A percentile compares a stretch with the other conserved stretches of the same genome.
These are phyloP conservation scores for Brachycybe producta DNA, from an alignment of 2,888 invertebrate species.

Conservation along the genomic window DNA sequence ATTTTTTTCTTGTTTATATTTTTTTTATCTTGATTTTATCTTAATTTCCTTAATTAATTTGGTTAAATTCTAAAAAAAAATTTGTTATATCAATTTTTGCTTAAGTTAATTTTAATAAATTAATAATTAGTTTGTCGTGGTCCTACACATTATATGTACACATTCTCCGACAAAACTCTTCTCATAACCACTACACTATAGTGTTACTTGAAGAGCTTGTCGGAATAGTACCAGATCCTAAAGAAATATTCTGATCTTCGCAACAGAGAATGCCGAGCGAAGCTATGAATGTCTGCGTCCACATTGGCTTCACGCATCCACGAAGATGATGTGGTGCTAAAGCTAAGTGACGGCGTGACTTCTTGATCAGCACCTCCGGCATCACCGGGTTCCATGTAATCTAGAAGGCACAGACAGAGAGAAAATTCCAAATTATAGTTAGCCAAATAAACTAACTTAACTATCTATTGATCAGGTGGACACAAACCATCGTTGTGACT, in stretches of 20 bases:
- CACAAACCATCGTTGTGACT: no score
- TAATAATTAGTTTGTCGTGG: no score
- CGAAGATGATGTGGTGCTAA: conserved; percentile 82
- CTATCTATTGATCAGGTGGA: not conserved
- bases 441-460: not conserved
- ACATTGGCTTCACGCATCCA: conserved; percentile 88
- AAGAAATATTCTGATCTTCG: conserved; percentile 90
- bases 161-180: no score
- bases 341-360: conserved; percentile 51
- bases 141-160: no score
- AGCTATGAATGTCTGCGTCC: conserved; percentile 83
- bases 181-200: no score
- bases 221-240: conserved; percentile 79
- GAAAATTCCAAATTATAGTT: not conserved
- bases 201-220: conserved; percentile 69
- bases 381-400: conserved; percentile 19
- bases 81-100: no score
- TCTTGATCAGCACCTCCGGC: conserved; percentile 48
- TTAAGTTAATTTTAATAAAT: no score
- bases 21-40: no score
- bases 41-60: no score
- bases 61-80: no score
- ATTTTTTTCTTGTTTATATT: no score
- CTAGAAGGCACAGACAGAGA: conserved; percentile 14
- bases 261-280: conserved; percentile 70